A percentile compares a stretch with the other conserved stretches of the same genome.
phyloP scores from a whole-genome alignment of 2,797 vertebrate genomes.

The Hypotaenidia okinawae region DNA sequence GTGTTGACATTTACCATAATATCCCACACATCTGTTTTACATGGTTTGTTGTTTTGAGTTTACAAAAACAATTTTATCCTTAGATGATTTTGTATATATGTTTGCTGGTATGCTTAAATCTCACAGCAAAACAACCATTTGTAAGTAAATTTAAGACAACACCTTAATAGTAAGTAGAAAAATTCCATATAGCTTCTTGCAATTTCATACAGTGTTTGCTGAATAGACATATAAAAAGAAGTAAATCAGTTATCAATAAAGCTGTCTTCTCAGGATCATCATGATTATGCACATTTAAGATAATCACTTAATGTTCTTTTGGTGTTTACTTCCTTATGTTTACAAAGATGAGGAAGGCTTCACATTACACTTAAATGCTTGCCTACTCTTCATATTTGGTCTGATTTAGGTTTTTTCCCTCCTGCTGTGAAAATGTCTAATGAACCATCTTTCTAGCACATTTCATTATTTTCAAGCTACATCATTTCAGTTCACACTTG shows the following conservation, averaged over 20 bases:
- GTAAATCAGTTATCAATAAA: neutral
- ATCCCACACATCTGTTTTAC: neutral
- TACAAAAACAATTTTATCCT: constrained; percentile 37
- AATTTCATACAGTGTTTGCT: neutral
- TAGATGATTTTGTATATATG: neutral
- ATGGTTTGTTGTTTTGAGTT: neutral
- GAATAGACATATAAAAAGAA: neutral
- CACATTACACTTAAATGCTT: neutral
- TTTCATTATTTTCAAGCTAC: neutral
- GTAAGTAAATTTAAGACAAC: neutral
- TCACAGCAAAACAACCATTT: neutral
- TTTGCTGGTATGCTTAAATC: neutral
- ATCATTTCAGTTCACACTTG: neutral
- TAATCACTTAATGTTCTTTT: neutral
- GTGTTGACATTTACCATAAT: neutral
- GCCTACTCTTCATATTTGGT: neutral
- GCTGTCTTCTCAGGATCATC: neutral
- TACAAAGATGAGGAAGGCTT: neutral
- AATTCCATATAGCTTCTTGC: neutral
- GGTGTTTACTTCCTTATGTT: neutral
- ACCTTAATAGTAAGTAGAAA: neutral
- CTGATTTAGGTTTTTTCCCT: neutral
- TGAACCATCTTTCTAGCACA: neutral
- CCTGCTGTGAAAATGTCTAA: neutral
- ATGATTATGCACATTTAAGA: neutral